These are phyloP conservation scores for Xiphorhynchus elegans DNA, from an alignment of 2,113 vertebrate genomes.

Conservation along the genomic window DNA sequence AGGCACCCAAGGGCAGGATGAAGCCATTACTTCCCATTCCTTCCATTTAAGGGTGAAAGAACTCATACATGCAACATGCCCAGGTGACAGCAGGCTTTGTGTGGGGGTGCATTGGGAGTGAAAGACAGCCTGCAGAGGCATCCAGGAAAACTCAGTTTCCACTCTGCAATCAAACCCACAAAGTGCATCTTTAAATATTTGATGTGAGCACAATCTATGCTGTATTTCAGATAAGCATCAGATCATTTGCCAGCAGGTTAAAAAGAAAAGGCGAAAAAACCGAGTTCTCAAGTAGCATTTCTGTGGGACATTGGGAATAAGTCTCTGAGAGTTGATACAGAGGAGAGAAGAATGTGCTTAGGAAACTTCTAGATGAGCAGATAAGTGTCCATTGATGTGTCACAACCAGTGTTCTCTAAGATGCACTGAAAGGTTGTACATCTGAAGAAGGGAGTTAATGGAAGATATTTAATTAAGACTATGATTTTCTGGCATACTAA, in stretches of 20 bases:
- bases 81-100: background rate
- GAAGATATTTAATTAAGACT: constrained; percentile 54
- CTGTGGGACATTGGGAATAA: background rate
- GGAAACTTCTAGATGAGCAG: constrained; percentile 22
- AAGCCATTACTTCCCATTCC: background rate
- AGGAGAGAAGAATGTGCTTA: constrained; percentile 1
- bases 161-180: background rate
- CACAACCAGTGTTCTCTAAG: constrained; percentile 32
- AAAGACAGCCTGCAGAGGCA: background rate
- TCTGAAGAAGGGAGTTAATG: constrained; percentile 20
- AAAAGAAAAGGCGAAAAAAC: background rate
- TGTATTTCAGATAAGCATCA: constrained; percentile 16
- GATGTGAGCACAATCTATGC: background rate
- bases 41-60: background rate
- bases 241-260: background rate
- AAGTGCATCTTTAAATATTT: background rate
- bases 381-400: background rate
- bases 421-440: background rate
- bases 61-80: background rate
- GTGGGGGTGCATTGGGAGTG: background rate
- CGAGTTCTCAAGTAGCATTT: background rate
- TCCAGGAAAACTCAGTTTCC: background rate
- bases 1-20: background rate
- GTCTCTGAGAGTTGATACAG: background rate
- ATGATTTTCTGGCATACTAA: constrained; percentile 19